These are phyloP conservation scores for Stegana nigrithorax DNA, from an alignment of 2,888 invertebrate species.

Conservation along the genomic window DNA sequence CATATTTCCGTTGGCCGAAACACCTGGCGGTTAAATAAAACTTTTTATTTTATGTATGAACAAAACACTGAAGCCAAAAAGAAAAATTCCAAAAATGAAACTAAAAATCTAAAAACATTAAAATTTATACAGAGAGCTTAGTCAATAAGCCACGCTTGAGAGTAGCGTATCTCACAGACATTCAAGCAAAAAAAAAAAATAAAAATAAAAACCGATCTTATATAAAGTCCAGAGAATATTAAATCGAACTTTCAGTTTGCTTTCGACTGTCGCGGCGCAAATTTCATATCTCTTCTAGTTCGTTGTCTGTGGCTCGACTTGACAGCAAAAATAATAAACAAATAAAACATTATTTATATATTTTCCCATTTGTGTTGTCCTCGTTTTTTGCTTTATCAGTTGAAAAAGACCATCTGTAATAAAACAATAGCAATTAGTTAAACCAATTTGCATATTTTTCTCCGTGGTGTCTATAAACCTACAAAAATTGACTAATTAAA, in stretches of 20 bases:
- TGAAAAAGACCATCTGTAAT: not conserved
- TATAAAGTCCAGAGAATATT: constrained; percentile 43
- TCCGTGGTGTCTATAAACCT: constrained; percentile 5
- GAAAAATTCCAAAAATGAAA: no score
- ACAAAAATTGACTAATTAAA: not conserved
- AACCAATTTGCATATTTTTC: not conserved
- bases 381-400: no score
- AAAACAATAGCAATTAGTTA: constrained; percentile 3
- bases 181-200: not conserved
- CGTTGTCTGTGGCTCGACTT: not conserved
- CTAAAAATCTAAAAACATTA: no score
- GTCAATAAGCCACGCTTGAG: no score
- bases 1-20: no score
- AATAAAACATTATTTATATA: not conserved
- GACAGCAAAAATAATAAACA: not conserved
- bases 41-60: no score
- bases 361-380: not conserved
- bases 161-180: not conserved
- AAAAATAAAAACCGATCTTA: not conserved
- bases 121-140: no score
- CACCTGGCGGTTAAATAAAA: no score
- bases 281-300: not conserved
- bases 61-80: no score
- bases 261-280: constrained; percentile 45
- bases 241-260: constrained; percentile 54